These are phyloP conservation scores for Coreius guichenoti DNA, from an alignment of 2,797 vertebrate species.

Conservation along the genomic window DNA sequence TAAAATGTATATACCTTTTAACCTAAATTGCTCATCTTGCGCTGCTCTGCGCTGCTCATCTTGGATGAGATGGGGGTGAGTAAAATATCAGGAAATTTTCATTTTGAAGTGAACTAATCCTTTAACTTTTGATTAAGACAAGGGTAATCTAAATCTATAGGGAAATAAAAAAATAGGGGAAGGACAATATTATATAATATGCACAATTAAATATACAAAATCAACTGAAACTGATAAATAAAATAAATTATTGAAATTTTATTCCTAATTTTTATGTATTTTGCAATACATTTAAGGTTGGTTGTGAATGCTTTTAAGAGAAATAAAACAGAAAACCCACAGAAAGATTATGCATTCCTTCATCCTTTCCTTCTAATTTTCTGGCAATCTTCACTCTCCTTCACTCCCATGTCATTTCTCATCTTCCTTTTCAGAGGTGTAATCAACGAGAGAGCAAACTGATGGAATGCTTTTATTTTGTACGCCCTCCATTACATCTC, in stretches of 20 bases:
- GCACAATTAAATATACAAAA: neutral
- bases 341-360: constrained; percentile 12
- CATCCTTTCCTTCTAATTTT: constrained; percentile 16
- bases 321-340: neutral
- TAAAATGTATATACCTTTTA: too few relatives aligned
- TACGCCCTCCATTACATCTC: constrained; percentile 29
- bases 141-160: neutral
- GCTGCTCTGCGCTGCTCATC: too few relatives aligned
- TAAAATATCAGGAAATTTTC: too few relatives aligned
- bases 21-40: too few relatives aligned
- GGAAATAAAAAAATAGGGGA: neutral
- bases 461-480: constrained; percentile 15
- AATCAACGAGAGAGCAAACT: constrained; percentile 32
- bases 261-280: neutral
- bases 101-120: too few relatives aligned
- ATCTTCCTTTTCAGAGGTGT: constrained; percentile 16
- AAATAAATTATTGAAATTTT: neutral
- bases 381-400: neutral
- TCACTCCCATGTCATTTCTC: constrained; percentile 5
- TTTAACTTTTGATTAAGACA: neutral
- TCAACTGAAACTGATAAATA: neutral
- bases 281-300: neutral
- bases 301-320: neutral
- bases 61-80: too few relatives aligned
- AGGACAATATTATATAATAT: neutral